Percentiles rank a stretch among this genome's conserved stretches.
phyloP scores from a whole-genome alignment of 1,140 invertebrate genomes.

The Sitodiplosis mosellana region DNA sequence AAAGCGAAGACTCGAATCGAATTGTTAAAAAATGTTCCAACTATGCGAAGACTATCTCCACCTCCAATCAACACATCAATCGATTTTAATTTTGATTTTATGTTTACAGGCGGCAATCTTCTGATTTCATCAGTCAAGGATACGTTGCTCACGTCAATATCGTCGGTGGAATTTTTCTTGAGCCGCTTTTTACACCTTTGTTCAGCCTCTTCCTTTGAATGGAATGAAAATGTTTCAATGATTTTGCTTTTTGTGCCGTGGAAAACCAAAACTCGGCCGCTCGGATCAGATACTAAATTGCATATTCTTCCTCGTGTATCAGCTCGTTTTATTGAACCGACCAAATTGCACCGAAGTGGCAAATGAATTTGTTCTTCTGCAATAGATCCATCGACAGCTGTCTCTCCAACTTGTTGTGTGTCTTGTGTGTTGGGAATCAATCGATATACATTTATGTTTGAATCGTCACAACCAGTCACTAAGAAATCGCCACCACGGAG shows the following conservation, averaged over 20 bases:
- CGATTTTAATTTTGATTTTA: conserved; percentile 48
- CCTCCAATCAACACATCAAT: conserved; percentile 45
- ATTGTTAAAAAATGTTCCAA: conserved; percentile 46
- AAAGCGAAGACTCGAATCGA: conserved; percentile 44
- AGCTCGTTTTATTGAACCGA: conserved; percentile 56
- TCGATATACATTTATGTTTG: conserved; percentile 70
- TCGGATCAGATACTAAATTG: conserved; percentile 41
- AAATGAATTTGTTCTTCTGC: conserved; percentile 24
- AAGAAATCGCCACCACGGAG: conserved; percentile 61
- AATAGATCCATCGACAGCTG: conserved; percentile 21
- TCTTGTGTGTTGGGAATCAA: conserved; percentile 28
- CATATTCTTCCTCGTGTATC: conserved; percentile 49
- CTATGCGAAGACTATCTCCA: conserved; percentile 45
- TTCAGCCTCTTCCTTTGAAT: conserved; percentile 52
- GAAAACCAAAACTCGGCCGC: conserved; percentile 53
- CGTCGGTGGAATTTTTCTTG: conserved; percentile 35
- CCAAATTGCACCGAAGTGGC: conserved; percentile 51
- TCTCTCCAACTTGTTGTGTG: conserved; percentile 30
- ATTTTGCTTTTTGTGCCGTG: conserved; percentile 55
- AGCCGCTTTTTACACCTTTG: conserved; percentile 48
- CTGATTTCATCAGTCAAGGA: conserved; percentile 55
- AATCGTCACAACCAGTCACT: conserved; percentile 70
- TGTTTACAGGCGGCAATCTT: conserved; percentile 43
- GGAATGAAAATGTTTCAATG: conserved; percentile 72
- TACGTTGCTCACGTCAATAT: conserved; percentile 18